Percentiles rank a stretch among this genome's conserved stretches.
These are phyloP conservation scores for Geotrypetes seraphini DNA, from an alignment of 2,797 vertebrate species.

Conservation along the genomic window DNA sequence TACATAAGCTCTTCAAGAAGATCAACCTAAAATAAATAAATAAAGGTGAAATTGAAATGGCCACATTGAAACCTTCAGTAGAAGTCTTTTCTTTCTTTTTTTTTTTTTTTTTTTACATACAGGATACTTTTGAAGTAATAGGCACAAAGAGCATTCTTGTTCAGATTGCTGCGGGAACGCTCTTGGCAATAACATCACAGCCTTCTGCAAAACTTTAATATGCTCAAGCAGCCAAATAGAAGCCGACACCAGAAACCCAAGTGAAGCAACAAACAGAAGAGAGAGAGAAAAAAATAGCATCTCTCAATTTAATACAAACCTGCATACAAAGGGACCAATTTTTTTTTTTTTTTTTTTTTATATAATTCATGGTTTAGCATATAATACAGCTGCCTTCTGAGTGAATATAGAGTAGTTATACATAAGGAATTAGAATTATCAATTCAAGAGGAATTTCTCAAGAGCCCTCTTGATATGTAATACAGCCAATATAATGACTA, in stretches of 20 bases:
- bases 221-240: slow-evolving; percentile 74
- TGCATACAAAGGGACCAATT: slow-evolving; percentile 69
- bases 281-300: slow-evolving; percentile 47
- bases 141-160: slow-evolving; percentile 56
- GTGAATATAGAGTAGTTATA: slow-evolving; percentile 70
- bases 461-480: slow-evolving; percentile 68
- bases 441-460: slow-evolving; percentile 53
- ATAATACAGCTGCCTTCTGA: slow-evolving; percentile 53
- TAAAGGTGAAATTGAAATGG: slow-evolving; percentile 54
- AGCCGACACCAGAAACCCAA: slow-evolving; percentile 67
- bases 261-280: slow-evolving; percentile 50
- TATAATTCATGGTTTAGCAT: slow-evolving; percentile 66
- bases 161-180: slow-evolving; percentile 72
- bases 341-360: no score
- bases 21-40: slow-evolving; percentile 28
- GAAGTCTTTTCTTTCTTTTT: slow-evolving; percentile 46
- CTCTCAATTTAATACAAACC: slow-evolving; percentile 70
- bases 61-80: slow-evolving; percentile 46
- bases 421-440: slow-evolving; percentile 73
- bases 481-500: slow-evolving; percentile 60
- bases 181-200: slow-evolving; percentile 83
- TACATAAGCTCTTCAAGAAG: slow-evolving; percentile 25
- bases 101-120: slow-evolving; percentile 53
- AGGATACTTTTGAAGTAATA: slow-evolving; percentile 67
- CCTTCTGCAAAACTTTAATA: slow-evolving; percentile 75